phyloP scores from a whole-genome alignment of 2,888 invertebrate species.

The Parnassius apollo region DNA sequence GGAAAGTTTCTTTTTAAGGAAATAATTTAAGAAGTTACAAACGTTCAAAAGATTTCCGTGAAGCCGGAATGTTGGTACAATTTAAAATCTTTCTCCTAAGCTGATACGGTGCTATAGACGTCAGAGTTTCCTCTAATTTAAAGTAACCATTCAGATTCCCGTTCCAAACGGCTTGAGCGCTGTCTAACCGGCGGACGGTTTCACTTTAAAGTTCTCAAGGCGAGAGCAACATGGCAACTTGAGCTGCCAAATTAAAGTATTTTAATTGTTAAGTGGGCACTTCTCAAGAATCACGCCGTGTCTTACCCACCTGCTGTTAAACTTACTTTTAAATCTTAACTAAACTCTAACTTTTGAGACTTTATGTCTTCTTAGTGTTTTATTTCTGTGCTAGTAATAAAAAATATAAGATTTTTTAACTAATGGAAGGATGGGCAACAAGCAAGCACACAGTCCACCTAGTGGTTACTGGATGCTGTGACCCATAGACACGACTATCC shows the following conservation, averaged over 20 bases:
- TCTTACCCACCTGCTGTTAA: slow-evolving; percentile 14
- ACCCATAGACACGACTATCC: no score
- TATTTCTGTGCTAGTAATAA: no score
- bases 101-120: slow-evolving; percentile 16
- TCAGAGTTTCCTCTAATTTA: slow-evolving; percentile 37
- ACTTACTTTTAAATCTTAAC: slow-evolving; percentile 5
- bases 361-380: no score
- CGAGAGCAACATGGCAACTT: slow-evolving; percentile 33
- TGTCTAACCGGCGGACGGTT: slow-evolving; percentile 30
- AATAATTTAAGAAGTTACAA: slow-evolving; percentile 12
- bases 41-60: slow-evolving; percentile 17
- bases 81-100: slow-evolving; percentile 10
- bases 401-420: no score
- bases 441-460: no score
- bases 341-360: no score
- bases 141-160: slow-evolving; percentile 44
- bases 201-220: slow-evolving; percentile 33
- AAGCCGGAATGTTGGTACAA: slow-evolving; percentile 6
- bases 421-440: no score
- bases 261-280: slow-evolving; percentile 30
- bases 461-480: no score
- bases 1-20: slow-evolving; percentile 1
- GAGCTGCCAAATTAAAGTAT: slow-evolving; percentile 37
- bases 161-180: slow-evolving; percentile 33
- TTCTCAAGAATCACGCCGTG: slow-evolving; percentile 8